phyloP scores from a whole-genome alignment of 2,797 vertebrate genomes.

The Manis pentadactyla region DNA sequence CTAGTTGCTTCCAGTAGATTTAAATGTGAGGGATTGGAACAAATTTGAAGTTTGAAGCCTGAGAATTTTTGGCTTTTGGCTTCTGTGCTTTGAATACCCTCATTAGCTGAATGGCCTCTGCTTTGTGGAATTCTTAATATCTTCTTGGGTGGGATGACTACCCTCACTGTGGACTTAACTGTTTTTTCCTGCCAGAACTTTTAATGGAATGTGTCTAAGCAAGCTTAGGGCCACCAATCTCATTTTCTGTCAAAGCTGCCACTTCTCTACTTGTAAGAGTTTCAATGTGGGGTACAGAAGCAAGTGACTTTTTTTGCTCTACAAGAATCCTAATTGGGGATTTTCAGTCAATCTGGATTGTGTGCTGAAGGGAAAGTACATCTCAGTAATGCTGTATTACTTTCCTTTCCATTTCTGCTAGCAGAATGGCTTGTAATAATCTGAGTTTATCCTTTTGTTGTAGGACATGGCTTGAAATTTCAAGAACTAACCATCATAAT shows the following conservation, averaged over 20 bases:
- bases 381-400: neutral
- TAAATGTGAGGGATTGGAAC: neutral
- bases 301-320: constrained; percentile 16
- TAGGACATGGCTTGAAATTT: neutral
- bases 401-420: neutral
- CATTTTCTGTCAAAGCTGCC: constrained; percentile 49
- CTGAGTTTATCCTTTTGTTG: neutral
- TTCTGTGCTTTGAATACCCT: neutral
- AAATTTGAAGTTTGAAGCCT: neutral
- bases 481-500: neutral
- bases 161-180: neutral
- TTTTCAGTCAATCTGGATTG: neutral
- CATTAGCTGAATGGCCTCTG: neutral
- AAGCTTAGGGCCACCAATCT: neutral
- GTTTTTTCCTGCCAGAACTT: neutral
- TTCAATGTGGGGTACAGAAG: constrained; percentile 2
- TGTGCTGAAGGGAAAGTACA: neutral
- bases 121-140: neutral
- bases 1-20: neutral
- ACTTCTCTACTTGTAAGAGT: constrained; percentile 39
- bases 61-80: neutral
- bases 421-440: neutral
- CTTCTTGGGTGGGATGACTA: neutral
- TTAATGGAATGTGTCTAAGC: constrained; percentile 30
- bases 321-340: neutral